Conservation (phyloP, 2,888 invertebrate genomes). For the Lysandra bellargus region DNA sequence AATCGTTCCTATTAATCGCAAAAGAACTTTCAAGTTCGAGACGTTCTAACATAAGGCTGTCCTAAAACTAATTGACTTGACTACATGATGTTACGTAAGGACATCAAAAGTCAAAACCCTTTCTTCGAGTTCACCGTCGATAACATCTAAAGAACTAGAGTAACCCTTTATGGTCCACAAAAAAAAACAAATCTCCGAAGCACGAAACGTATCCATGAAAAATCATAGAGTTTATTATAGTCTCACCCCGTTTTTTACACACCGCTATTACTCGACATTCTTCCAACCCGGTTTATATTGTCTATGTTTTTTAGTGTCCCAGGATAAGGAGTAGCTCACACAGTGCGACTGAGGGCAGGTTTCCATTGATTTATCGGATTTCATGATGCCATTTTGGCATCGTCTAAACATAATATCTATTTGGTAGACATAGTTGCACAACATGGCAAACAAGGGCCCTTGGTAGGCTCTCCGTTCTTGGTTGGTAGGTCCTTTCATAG, state of each 20-base stretch:
- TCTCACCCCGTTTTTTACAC: conserved; percentile 26
- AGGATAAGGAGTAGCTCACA: conserved; percentile 14
- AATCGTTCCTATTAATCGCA: not conserved
- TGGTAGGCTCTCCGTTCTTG: not conserved
- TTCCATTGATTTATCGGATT: not conserved
- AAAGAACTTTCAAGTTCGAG: not conserved
- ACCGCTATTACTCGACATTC: conserved; percentile 31
- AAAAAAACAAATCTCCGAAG: not conserved
- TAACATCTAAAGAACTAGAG: conserved; percentile 16
- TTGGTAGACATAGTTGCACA: not conserved
- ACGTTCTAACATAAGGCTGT: not conserved
- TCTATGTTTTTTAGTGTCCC: conserved; percentile 27
- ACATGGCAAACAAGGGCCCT: not conserved
- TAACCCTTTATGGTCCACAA: conserved; percentile 12
- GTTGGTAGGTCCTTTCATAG: not conserved
- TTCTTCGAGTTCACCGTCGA: not conserved
- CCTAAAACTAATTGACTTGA: not conserved
- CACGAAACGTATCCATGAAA: conserved; percentile 18
- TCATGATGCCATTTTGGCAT: not conserved
- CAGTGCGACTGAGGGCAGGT: not conserved
- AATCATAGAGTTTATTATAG: conserved; percentile 25
- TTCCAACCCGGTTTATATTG: conserved; percentile 32
- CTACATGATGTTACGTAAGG: not conserved
- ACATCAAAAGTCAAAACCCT: not conserved
- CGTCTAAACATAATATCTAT: not conserved